A percentile compares a stretch with the other conserved stretches of the same genome.
These are phyloP conservation scores for Saturnia pavonia DNA, from an alignment of 2,888 invertebrate species.

Conservation along the genomic window DNA sequence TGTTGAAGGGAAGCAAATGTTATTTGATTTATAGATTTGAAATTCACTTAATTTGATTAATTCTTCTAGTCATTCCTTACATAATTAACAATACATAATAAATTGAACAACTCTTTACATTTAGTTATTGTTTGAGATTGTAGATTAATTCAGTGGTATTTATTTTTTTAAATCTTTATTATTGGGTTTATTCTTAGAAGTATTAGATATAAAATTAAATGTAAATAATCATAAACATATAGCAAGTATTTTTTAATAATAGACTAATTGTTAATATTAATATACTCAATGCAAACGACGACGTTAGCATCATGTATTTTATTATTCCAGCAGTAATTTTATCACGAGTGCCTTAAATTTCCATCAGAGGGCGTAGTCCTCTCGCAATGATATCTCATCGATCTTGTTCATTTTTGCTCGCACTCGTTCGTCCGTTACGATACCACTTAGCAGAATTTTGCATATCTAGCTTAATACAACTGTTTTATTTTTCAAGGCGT, in stretches of 20 bases:
- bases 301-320: neutral
- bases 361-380: slow-evolving; percentile 18
- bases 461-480: slow-evolving; percentile 40
- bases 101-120: no score
- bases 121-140: no score
- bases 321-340: slow-evolving; percentile 31
- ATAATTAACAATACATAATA: no score
- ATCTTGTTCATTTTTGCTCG: slow-evolving; percentile 58
- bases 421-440: slow-evolving; percentile 28
- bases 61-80: no score
- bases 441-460: slow-evolving; percentile 39
- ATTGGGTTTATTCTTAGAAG: no score
- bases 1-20: no score
- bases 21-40: no score
- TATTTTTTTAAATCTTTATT: no score
- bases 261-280: neutral
- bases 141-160: no score
- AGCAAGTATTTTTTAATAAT: neutral
- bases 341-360: slow-evolving; percentile 26
- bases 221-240: no score
- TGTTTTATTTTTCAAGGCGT: slow-evolving; percentile 32
- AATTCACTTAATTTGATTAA: no score
- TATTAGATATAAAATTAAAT: no score
- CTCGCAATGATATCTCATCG: slow-evolving; percentile 47
- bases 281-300: neutral